phyloP scores from a whole-genome alignment of 2,113 vertebrate species.

The Myrmecophaga tridactyla region DNA sequence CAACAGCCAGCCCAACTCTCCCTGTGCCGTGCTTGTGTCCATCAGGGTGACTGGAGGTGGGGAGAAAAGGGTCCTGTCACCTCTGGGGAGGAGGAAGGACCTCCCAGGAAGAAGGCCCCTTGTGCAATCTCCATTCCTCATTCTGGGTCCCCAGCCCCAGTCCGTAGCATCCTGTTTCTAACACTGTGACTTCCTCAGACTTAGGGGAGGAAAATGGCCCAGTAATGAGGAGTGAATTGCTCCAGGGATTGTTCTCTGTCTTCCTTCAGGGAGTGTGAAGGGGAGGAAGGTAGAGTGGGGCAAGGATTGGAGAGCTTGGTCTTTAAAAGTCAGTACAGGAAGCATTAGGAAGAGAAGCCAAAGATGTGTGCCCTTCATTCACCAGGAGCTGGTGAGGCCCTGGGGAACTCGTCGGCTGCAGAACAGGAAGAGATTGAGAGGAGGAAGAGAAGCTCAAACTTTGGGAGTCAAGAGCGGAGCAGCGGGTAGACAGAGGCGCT shows the following conservation, averaged over 20 bases:
- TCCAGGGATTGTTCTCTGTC: no score
- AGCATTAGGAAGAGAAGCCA: not conserved
- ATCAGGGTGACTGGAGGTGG: conserved; percentile 82
- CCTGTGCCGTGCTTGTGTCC: conserved; percentile 83
- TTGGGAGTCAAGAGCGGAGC: not conserved
- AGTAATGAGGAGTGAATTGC: not conserved
- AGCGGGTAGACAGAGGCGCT: not conserved
- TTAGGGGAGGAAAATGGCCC: not conserved
- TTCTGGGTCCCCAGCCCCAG: not conserved
- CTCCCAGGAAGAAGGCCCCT: not conserved
- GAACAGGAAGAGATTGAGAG: not conserved
- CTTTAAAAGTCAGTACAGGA: not conserved
- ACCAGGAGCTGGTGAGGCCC: not conserved
- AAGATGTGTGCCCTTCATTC: not conserved
- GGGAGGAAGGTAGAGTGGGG: not conserved
- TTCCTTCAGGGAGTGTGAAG: not conserved
- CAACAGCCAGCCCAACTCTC: conserved; percentile 85
- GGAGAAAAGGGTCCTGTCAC: conserved; percentile 34
- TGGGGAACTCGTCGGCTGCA: not conserved
- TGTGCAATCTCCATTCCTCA: not conserved
- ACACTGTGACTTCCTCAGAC: not conserved
- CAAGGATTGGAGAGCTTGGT: not conserved
- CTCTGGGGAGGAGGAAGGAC: not conserved
- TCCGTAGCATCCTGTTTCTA: not conserved
- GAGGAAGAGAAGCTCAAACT: not conserved